Percentiles rank a stretch among this genome's conserved stretches.
Conservation (phyloP, 2,113 vertebrate genomes). For the Montifringilla adamsi region DNA sequence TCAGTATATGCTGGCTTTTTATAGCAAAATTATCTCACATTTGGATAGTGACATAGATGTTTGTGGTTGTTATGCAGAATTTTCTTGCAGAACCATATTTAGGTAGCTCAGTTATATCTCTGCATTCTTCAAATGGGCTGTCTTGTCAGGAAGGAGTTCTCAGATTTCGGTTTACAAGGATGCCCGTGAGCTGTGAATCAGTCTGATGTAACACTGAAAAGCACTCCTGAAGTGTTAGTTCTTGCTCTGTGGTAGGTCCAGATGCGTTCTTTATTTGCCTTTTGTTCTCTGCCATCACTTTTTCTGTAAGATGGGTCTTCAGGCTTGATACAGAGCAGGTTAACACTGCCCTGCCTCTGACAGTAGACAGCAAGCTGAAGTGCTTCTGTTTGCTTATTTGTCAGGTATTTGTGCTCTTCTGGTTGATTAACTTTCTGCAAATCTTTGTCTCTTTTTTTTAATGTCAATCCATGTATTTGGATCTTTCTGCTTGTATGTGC, state of each 20-base stretch:
- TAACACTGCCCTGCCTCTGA: not conserved
- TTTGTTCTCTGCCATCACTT: not conserved
- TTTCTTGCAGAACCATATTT: not conserved
- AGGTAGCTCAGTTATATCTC: not conserved
- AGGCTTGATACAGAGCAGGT: not conserved
- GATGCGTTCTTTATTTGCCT: accelerated
- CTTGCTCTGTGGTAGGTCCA: not conserved
- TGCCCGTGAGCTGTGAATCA: not conserved
- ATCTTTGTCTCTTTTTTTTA: not conserved
- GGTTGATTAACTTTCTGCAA: not conserved
- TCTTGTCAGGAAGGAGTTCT: not conserved
- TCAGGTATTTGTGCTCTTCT: not conserved
- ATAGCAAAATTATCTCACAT: not conserved
- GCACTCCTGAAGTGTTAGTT: not conserved
- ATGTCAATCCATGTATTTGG: not conserved
- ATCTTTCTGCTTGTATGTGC: not conserved
- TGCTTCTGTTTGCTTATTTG: not conserved
- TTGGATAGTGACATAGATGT: not conserved
- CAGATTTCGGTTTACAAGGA: not conserved
- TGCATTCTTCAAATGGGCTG: accelerated
- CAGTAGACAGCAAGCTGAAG: not conserved
- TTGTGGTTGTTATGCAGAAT: not conserved
- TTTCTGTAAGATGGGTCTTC: not conserved
- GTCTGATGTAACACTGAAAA: not conserved
- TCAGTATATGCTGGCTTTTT: not conserved